Evolutionary conservation across 2,797 vertebrate species (phyloP), one percentile per base, ranked within the genome.

Genomic region (Dallia pectoralis): DNA sequence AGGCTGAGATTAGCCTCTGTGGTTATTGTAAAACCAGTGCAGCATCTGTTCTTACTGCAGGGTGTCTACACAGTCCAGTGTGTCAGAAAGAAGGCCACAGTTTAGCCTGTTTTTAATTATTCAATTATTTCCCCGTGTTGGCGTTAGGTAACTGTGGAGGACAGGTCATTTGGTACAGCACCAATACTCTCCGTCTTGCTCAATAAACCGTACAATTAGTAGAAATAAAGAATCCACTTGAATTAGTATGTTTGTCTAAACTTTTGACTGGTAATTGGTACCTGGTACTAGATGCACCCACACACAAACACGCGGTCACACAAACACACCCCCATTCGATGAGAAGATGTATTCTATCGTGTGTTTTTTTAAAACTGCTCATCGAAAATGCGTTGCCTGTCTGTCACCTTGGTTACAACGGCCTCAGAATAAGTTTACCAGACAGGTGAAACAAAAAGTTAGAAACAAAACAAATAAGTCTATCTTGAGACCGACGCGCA

Each of bases 321-420:
- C 33, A 72, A 5, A 61, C 36, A 56, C 12, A 56, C n/a, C n/a
- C 75, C 56, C 36, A 59, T 78, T 68, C 40, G 6, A n/a, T 29
- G 66, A 9, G 74, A 33, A 22, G 78, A 70, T 76, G 70, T 70
- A 83, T 77, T 82, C 80, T 78, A 78, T 81, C 80, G 30, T n/a
- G 78, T 69, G 67, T 73, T 75, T 72, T 84, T 73, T 71, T 72
- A 19, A 14, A 63, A 75, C 32, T 82, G 75, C 77, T 82, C 40
- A 59, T 76, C 77, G 77, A 79, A 75, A 67, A 81, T 84, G 71
- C 83, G 77, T 85, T 75, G 79, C 79, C 75, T 79, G 88, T 91
- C 75, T 79, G 88, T 91, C 87, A 91, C 89, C 89, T 81, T 89
- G 86, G 87, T 77, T 89, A 90, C 89, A 76, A 59, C 72, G 68